Evolutionary conservation across 2,888 invertebrate genomes (phyloP).

Genomic region (Acanthopleura granulata): DNA sequence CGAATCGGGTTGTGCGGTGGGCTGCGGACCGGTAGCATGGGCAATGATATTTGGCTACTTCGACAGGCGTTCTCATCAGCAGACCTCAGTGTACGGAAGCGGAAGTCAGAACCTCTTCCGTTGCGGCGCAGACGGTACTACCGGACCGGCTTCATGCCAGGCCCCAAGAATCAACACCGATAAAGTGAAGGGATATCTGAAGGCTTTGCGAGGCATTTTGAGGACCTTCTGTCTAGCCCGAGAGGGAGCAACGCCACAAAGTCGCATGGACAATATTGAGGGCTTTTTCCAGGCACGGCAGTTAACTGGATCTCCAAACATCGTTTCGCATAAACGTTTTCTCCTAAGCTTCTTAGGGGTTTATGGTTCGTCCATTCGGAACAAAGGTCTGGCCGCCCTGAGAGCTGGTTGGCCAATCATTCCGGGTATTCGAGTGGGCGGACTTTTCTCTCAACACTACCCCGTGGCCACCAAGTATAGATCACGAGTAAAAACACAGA

Average conservation of each 20-base stretch:
- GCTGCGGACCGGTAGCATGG: constrained; percentile 31
- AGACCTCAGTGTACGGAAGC: constrained; percentile 12
- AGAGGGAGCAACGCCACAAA: constrained; percentile 25
- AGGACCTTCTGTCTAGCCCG: constrained; percentile 24
- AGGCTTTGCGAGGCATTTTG: constrained; percentile 19
- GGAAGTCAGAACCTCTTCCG: constrained; percentile 23
- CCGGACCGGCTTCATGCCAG: constrained; percentile 21
- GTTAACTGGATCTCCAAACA: background rate
- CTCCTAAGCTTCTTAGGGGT: constrained; percentile 22
- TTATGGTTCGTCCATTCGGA: constrained; percentile 21
- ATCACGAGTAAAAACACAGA: background rate
- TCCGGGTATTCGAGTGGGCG: constrained; percentile 26
- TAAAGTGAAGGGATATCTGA: constrained; percentile 20
- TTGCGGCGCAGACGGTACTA: constrained; percentile 27
- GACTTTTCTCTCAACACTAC: constrained; percentile 28
- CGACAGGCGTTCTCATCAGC: constrained; percentile 26
- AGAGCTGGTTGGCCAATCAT: constrained; percentile 27
- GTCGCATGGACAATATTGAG: constrained; percentile 25
- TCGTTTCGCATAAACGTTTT: constrained; percentile 7
- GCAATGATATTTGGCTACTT: constrained; percentile 30
- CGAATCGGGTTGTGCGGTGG: constrained; percentile 19
- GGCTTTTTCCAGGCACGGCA: constrained; percentile 25
- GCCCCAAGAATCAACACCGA: constrained; percentile 23
- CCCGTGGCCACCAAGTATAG: constrained; percentile 30
- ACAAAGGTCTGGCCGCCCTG: constrained; percentile 19